These are phyloP conservation scores for Prionailurus viverrinus DNA, from an alignment of 2,113 vertebrate species.

Conservation along the genomic window DNA sequence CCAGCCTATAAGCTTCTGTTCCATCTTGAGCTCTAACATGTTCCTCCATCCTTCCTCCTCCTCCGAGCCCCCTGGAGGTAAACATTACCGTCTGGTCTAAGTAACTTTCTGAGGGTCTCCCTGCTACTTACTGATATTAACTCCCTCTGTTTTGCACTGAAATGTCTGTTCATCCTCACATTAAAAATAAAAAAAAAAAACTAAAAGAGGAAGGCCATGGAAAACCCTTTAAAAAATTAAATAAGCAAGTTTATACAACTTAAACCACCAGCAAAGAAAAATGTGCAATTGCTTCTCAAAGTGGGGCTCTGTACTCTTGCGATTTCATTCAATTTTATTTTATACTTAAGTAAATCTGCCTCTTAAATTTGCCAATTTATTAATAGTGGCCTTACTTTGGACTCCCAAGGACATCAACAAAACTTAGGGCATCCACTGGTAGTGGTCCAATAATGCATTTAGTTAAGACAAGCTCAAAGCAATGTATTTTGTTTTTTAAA, in stretches of 20 bases:
- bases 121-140: background rate
- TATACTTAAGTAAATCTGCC: conserved; percentile 37
- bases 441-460: conserved; percentile 37
- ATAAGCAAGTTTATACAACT: conserved; percentile 9
- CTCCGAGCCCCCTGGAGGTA: background rate
- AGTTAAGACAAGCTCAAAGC: conserved; percentile 55
- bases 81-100: background rate
- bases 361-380: conserved; percentile 23
- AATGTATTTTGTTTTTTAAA: background rate
- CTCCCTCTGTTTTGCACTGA: background rate
- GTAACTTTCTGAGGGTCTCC: background rate
- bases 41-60: background rate
- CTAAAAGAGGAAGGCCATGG: background rate
- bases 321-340: conserved; percentile 56
- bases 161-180: background rate
- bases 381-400: background rate
- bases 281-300: background rate
- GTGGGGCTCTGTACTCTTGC: background rate
- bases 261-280: background rate
- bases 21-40: background rate
- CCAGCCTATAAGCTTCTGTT: background rate
- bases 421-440: background rate
- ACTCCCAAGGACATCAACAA: conserved; percentile 27
- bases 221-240: conserved; percentile 26
- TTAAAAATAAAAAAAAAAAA: background rate